Evolutionary conservation across 2,888 invertebrate genomes (phyloP).

Genomic region (Gari tellinella): DNA sequence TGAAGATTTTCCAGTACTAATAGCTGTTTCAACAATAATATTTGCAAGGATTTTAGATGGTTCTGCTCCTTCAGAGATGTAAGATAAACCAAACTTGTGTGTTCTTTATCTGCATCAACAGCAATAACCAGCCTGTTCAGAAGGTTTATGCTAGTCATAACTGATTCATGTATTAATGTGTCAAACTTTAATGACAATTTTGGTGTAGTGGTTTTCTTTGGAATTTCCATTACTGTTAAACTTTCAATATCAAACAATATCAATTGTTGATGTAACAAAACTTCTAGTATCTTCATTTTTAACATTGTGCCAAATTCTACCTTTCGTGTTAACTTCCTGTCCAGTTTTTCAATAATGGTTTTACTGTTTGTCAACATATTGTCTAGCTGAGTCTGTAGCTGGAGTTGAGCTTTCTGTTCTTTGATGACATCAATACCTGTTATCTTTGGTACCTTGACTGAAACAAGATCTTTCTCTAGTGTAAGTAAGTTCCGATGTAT

Average conservation of each 20-base stretch:
- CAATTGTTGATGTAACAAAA: conserved; percentile 40
- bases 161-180: too few relatives aligned
- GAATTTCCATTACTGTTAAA: too few relatives aligned
- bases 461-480: conserved; percentile 29
- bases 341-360: conserved; percentile 12
- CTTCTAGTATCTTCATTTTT: conserved; percentile 39
- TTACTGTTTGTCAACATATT: not conserved
- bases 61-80: too few relatives aligned
- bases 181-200: too few relatives aligned
- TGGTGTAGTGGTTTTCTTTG: too few relatives aligned
- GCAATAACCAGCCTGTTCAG: conserved; percentile 16
- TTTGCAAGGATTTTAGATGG: too few relatives aligned
- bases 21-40: too few relatives aligned
- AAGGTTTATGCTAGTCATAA: conserved; percentile 1
- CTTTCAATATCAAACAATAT: too few relatives aligned
- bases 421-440: not conserved
- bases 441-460: not conserved
- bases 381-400: too few relatives aligned
- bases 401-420: not conserved
- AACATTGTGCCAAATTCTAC: conserved; percentile 30
- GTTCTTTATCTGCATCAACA: conserved; percentile 5
- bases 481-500: conserved; percentile 26
- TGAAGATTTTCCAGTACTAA: too few relatives aligned
- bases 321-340: conserved; percentile 20
- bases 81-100: too few relatives aligned